Evolutionary conservation across 2,888 invertebrate species (phyloP), one percentile per base, ranked within the genome.

Genomic region (Acrocyrtus sp.): DNA sequence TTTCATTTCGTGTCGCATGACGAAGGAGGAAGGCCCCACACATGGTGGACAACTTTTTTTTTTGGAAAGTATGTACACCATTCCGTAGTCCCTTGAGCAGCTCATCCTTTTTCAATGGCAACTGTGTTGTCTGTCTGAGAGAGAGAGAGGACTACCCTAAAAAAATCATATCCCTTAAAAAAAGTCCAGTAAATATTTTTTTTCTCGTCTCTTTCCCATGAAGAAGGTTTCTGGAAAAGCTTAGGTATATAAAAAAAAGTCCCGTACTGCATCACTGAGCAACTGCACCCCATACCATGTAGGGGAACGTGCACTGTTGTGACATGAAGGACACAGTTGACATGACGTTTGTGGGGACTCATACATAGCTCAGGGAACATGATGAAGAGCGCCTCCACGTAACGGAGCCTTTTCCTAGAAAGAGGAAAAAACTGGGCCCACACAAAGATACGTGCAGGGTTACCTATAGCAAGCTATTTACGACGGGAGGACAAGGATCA

Each of bases 321-420:
- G 41, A 57, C 57, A 57, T 43, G 57, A 57, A 57, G 57, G 57
- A 57, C 57, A 57, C 17, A 43, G 57, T 57, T 57, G 57, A 57
- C 57, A 57, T 57, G 57, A 57, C 43, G 43, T 41, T 15, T 43
- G 57, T 24, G 43, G 43, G 57, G 43, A 17, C 24, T 41, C 54
- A n/a, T 54, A 3, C 24, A 3, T 47, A 47, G 22, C 48, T 48
- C 22, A 48, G 8, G 27, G 51, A n/a, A 19, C 27, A 15, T 27
- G 17, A 48, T 5, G 12, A 12, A 17, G 5, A 17, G 5, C 5
- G 21, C 21, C 21, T 43, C 17, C 17, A 4, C 48, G 17, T 21
- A 17, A 17, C 48, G 12, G 5, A 45, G 19, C 19, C 15, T 45
- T 45, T 45, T 45, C 19, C 34, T 34, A 34, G 34, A 34, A 34